Evolutionary conservation across 2,113 vertebrate genomes (phyloP), one percentile per base, ranked within the genome.

Genomic region (Acrocephalus arundinaceus): DNA sequence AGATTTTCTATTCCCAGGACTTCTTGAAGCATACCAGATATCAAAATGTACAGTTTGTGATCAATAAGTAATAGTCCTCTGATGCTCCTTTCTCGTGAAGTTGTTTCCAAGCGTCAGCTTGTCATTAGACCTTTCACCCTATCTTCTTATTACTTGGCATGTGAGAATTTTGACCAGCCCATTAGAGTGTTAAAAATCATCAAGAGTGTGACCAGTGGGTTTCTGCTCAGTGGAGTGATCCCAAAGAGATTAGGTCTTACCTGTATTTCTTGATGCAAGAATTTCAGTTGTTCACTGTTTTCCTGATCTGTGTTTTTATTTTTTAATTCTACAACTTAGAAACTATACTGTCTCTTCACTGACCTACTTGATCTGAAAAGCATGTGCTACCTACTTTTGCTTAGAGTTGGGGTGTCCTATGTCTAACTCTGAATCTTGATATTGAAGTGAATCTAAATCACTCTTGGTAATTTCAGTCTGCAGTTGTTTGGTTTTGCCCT

Each of bases 391-490:
- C 6, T 62, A 11, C 25, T 63, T 48, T n/a, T 61, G 2, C 9
- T 72, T 84, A 21, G 7, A 55, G 12, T 3, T 84, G 15, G 10
- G 2, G 2, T 45, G 10, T 66, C 11, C 35, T 30, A 16, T 0
- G 0, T 46, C 24, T 61, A 41, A 18, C 11, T 54, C 33, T 35
- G 24, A 48, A 48, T 55, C 20, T 75, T 62, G 20, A 62, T 62
- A 48, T 13, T 41, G 41, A 68, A 41, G 2, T 48, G 61, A 63
- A 51, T 58, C 35, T 76, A 35, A 41, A 31, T 67, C 0, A 1
- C 13, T 49, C 12, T 83, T 83, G 17, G 19, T 72, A 86, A n/a
- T 77, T 87, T 54, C 41, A 39, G 18, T 84, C 70, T 75, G 11
- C 7, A 71, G 74, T 70, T 18, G 31, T 66, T 85, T 76, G 35